These are phyloP conservation scores for Tympanoctomys barrerae DNA, from an alignment of 2,797 vertebrate genomes.

Conservation along the genomic window DNA sequence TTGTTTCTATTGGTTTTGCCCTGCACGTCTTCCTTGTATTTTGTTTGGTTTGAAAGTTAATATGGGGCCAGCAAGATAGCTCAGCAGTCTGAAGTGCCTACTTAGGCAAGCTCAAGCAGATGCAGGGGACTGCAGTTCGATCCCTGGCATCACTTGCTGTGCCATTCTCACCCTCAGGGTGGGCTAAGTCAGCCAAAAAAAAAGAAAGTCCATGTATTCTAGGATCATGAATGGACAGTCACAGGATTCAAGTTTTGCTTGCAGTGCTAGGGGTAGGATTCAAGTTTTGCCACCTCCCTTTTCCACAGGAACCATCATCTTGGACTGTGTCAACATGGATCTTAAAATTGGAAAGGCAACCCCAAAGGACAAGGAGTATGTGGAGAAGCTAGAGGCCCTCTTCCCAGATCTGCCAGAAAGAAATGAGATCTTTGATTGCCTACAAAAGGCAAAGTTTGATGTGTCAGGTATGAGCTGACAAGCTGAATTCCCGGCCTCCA, in stretches of 20 bases:
- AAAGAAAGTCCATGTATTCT: slow-evolving; percentile 33
- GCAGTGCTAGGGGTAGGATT: not conserved
- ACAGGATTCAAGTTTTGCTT: no score
- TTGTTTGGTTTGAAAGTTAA: slow-evolving; percentile 4
- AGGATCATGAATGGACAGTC: not conserved
- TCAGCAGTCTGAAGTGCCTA: no score
- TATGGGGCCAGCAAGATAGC: not conserved
- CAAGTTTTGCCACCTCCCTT: not conserved
- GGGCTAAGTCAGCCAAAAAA: no score
- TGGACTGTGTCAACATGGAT: slow-evolving; percentile 97
- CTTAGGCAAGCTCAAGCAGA: no score
- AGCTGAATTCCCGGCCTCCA: not conserved
- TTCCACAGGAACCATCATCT: slow-evolving; percentile 91
- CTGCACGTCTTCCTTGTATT: not conserved
- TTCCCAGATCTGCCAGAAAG: slow-evolving; percentile 92
- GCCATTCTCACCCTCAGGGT: no score
- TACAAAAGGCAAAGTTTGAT: slow-evolving; percentile 94
- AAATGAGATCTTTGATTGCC: slow-evolving; percentile 90
- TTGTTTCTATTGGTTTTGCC: not conserved
- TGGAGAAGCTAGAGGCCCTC: slow-evolving; percentile 88
- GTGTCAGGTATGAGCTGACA: slow-evolving; percentile 90
- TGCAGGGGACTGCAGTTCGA: no score
- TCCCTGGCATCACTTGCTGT: no score
- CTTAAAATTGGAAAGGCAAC: slow-evolving; percentile 94
- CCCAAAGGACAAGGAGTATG: slow-evolving; percentile 90